Evolutionary conservation across 2,113 vertebrate species (phyloP), one percentile per base, ranked within the genome.

Genomic region (Datnioides undecimradiatus): DNA sequence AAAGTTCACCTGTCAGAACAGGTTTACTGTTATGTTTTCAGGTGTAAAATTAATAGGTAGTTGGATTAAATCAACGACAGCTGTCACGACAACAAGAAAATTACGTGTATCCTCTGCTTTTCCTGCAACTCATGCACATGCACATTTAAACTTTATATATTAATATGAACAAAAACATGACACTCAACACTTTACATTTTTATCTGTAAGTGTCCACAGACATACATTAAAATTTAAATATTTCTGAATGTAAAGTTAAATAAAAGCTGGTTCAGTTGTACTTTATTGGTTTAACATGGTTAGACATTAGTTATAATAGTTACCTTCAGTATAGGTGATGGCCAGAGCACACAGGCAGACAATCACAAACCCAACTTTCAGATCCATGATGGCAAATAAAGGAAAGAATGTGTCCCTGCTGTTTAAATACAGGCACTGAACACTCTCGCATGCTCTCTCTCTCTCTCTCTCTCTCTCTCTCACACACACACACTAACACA

Each of bases 261-360:
- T n/a, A 31, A 33, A 67, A 46, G 43, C 31, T 6, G 3, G 65
- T 13, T 33, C 6, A 16, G 21, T 9, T 8, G 8, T 13, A n/a
- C n/a, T 6, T 29, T 58, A 36, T 63, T 55, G 33, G 38, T 49
- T 57, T 54, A 23, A 60, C 9, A 57, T 33, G 5, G 19, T n/a
- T n/a, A n/a, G n/a, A 11, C 14, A 33, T 60, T 52, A 11, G 3
- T 25, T 5, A 59, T 14, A 12, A 13, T 9, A 41, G 21, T 31
- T 94, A 95, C 95, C 95, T 76, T 94, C 84, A 33, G 73, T 90
- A 21, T 43, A 72, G 48, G 33, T 58, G 79, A 93, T 62, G 64
- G 84, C 66, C 76, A 90, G 25, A 23, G 63, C 27, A 16, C 70
- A 91, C 58, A 93, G 55, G 25, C 83, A 67, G 51, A 93, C 46